Evolutionary conservation across 2,797 vertebrate genomes (phyloP), one percentile per base, ranked within the genome.

Genomic region (Chelon labrosus): DNA sequence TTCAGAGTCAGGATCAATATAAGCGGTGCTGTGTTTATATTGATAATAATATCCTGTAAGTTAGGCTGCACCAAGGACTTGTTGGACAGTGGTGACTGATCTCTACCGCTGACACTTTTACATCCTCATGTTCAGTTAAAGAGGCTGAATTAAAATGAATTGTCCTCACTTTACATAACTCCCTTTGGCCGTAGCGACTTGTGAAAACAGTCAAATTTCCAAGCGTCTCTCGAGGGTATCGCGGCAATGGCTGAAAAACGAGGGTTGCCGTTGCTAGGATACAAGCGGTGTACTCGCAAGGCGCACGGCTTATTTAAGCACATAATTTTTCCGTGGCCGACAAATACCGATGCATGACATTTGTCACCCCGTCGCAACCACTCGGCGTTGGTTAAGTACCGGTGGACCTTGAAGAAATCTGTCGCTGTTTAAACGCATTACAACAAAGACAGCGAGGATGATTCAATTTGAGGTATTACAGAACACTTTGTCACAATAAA

Each of bases 261-360:
- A 44, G 37, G 49, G 10, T 22, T 38, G 25, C 31, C 53, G 42
- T 66, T 71, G 51, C 56, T 61, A 50, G 19, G 61, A 61, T 27
- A 71, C 49, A 3, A 7, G 2, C 31, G 59, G 6, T 27, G 22
- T 20, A 56, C 25, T 44, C 71, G 37, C 17, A 17, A 10, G 39
- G 12, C 50, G n/a, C 17, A 51, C 59, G 17, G 38, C 35, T 16
- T 22, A 54, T 49, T 59, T 16, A 42, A 49, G 60, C 56, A 37
- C 25, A 42, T 70, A 37, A 60, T 60, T 19, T 17, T 14, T 41
- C 22, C 52, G 31, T 49, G 49, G 51, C 38, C 42, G 65, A 60
- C n/a, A 27, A 49, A 25, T 47, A 37, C 37, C 49, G 16, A 57
- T 17, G 31, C 20, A 46, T 68, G 16, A 59, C 22, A 44, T 71